Base-by-base conservation (phyloP, 2,888 invertebrate species). In the Synergus laeviventris region DNA sequence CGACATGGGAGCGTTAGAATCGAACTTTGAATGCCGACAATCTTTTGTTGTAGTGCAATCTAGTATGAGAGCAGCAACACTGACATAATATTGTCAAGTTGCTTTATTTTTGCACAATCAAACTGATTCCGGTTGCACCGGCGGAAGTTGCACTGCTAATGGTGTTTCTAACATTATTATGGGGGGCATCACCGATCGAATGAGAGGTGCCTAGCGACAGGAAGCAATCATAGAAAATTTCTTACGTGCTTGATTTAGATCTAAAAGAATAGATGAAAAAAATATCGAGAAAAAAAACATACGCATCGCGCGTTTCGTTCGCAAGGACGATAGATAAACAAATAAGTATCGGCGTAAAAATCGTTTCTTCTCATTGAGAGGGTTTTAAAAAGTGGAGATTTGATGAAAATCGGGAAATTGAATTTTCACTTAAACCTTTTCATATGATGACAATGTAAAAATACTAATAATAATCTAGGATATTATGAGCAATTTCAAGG, bases 51-150 rank as follows among this genome's bases (percentile, higher is more conserved):
- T 2, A 45, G 24, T 66, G 24, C 16, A 66, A 18, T 24, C 42
- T 66, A 12, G 42, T 66, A 42, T 14, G 42, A 42, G 66, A 45
- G 24, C 24, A 66, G 21, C 24, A 39, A 24, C 66, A 24, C 66
- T 45, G 42, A 5, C 66, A 66, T 66, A 66, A 66, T 42, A 21
- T 45, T 66, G 45, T 66, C 66, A 66, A 39, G 24, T 16, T 7
- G 21, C 12, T 21, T 9, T 24, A 14, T 66, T 45, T 45, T 45
- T 24, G 14, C 16, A 24, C 42, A 45, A 24, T 24, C 24, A 14
- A 14, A 66, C 38, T 36, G 38, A 62, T 62, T 62, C 18, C 38
- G 38, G 61, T 62, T 62, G n/a, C 38, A 62, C 1, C 18, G 38
- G 8, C 36, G 61, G 38, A 62, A 62, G 38, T 62, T 62, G 61